Conservation (phyloP, 2,797 vertebrate species). For the Danionella dracula region DNA sequence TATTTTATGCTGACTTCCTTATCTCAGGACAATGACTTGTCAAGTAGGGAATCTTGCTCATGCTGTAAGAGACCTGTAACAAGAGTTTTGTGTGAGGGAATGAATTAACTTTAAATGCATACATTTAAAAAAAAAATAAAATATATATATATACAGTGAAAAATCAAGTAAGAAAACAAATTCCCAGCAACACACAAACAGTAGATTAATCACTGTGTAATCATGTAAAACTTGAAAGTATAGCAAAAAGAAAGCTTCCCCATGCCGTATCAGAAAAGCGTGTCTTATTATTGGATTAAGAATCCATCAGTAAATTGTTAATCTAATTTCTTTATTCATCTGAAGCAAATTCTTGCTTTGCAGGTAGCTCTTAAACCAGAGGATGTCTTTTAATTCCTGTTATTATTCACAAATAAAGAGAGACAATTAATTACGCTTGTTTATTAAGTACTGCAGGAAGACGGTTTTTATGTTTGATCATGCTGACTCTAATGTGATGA, state of each 20-base stretch:
- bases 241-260: background rate
- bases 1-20: conserved; percentile 31
- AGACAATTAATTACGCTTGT: conserved; percentile 16
- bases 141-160: too few relatives aligned
- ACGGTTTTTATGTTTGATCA: conserved; percentile 10
- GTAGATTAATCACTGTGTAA: background rate
- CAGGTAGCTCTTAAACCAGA: conserved; percentile 18
- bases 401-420: background rate
- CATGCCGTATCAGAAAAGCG: background rate
- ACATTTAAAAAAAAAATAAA: too few relatives aligned
- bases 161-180: background rate
- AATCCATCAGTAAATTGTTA: background rate
- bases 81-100: conserved; percentile 7
- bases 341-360: background rate
- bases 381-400: conserved; percentile 6
- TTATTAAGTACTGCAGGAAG: conserved; percentile 14
- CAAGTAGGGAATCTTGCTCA: conserved; percentile 21
- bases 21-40: conserved; percentile 35
- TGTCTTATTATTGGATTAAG: conserved; percentile 11
- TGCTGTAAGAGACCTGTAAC: conserved; percentile 21
- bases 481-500: conserved; percentile 20
- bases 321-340: conserved; percentile 11
- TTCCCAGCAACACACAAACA: background rate
- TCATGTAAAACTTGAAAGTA: conserved; percentile 8
- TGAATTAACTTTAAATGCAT: background rate